These are phyloP conservation scores for rabbit (Oryctolagus cuniculus) DNA, from an alignment of 2,113 vertebrate species.

Conservation along the genomic window mOryCun1.1 NC_091445.1:53025501-53026000, in stretches of 20 bases:
- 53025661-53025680: background rate
- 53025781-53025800: slow-evolving; percentile 71
- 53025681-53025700: background rate
- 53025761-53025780: slow-evolving; percentile 63
- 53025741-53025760: background rate
- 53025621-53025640: background rate
- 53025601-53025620: background rate
- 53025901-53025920: slow-evolving; percentile 78
- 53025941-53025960: slow-evolving; percentile 68
- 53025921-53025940: slow-evolving; percentile 63
- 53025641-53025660: background rate
- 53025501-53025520: background rate
- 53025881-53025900: slow-evolving; percentile 67
- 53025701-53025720: slow-evolving; percentile 30
- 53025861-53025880: slow-evolving; percentile 77
- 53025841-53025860: slow-evolving; percentile 76
- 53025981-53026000: slow-evolving; percentile 30
- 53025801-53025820: slow-evolving; percentile 64
- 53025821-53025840: slow-evolving; percentile 76
- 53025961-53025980: slow-evolving; percentile 56
- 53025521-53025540: background rate
- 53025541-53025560: background rate
- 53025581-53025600: slow-evolving; percentile 25
- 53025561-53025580: background rate
- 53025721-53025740: slow-evolving; percentile 47